Evolutionary conservation across 92 coral and sea anemone species (phyloP), one percentile per base, ranked within the genome.

Genomic region (Nematostella vectensis): DNA sequence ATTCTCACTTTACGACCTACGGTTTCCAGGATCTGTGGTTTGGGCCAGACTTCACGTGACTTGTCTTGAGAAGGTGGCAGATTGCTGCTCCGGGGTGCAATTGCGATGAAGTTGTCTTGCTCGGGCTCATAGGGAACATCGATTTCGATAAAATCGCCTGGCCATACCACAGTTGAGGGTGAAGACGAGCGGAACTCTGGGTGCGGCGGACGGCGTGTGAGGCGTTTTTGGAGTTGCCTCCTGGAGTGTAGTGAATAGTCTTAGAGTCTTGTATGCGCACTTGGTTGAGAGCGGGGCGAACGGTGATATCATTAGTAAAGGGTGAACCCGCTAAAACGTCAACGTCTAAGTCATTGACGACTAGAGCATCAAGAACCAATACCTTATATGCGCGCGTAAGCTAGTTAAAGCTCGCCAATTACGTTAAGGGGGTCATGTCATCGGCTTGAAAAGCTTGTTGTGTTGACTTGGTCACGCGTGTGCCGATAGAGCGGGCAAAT

Each of bases 301-400:
- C 66, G 3, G 85, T 16, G 60, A 71, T 71, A 21, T 77, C 74
- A 31, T 78, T 78, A 28, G 68, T 31, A 42, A 80, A 75, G 36
- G 87, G 81, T 20, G 67, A 74, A 29, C 88, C 75, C 1, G 82
- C 82, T 0, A 80, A 49, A 11, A 80, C 65, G 55, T 80, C 72
- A 0, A 74, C 77, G 29, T 68, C 73, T 27, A 74, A 44, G 55
- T 64, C 74, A 19, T 58, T 58, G 3, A 70, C 69, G 22, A 77
- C 73, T 21, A 70, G 61, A 50, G 70, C 75, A 4, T 78, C 69
- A 48, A 78, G 75, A 29, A 30, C 36, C 25, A 74, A 68, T 15
- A 55, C 27, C 29, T 63, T 71, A 55, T 56, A 55, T 4, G 58
- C 57, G 15, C 54, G 75, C 16, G 69, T 55, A 29, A 72, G 54